These are phyloP conservation scores for Rhinophrynus dorsalis DNA, from an alignment of 2,797 vertebrate species.

Conservation along the genomic window DNA sequence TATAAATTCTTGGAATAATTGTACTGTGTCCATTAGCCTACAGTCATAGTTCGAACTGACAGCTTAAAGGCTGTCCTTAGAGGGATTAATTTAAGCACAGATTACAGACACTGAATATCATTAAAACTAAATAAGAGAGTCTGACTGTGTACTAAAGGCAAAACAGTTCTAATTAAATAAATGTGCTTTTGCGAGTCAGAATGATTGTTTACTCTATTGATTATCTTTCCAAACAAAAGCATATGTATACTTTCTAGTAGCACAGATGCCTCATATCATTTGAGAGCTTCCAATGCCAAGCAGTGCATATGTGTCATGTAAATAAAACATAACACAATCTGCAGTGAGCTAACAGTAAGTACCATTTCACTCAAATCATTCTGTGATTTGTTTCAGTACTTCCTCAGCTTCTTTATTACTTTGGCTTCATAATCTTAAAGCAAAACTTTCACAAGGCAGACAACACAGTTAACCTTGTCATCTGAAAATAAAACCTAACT, in stretches of 20 bases:
- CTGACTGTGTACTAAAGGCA: constrained; percentile 29
- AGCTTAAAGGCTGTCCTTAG: constrained; percentile 17
- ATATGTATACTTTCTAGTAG: constrained; percentile 24
- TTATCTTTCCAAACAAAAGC: constrained; percentile 33
- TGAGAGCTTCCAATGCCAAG: constrained; percentile 23
- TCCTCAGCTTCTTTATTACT: too few relatives aligned
- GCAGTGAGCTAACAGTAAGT: neutral
- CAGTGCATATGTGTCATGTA: constrained; percentile 24
- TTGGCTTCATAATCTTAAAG: too few relatives aligned
- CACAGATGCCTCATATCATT: constrained; percentile 30
- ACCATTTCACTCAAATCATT: neutral
- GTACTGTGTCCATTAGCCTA: neutral
- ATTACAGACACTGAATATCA: constrained; percentile 20
- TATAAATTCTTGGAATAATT: constrained; percentile 12
- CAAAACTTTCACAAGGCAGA: too few relatives aligned
- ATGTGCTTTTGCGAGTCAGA: neutral
- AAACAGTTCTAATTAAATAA: neutral
- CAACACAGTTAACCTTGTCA: too few relatives aligned
- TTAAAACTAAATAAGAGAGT: neutral
- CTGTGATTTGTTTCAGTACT: too few relatives aligned
- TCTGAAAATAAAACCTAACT: too few relatives aligned
- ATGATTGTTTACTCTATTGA: constrained; percentile 38
- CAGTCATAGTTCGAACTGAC: constrained; percentile 27
- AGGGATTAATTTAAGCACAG: constrained; percentile 26
- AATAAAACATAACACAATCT: constrained; percentile 42